Evolutionary conservation across 1,140 invertebrate genomes (phyloP), one percentile per base, ranked within the genome.

Genomic region (Drosophila tani): DNA sequence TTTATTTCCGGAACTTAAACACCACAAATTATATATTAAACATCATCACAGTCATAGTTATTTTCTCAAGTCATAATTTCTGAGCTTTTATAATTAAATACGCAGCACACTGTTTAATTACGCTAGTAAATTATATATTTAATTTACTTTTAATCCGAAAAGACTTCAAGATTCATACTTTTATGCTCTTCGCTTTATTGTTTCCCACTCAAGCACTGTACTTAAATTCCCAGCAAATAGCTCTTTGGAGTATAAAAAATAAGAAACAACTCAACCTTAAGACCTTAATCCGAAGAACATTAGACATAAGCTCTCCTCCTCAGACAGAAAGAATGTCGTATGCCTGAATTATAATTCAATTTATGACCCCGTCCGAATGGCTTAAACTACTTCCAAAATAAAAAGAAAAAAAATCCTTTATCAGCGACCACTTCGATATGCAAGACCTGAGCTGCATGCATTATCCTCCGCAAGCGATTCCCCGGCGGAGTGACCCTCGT

Each of bases 341-440:
- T 71, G 69, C 53, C 49, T 47, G 63, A 68, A 56, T 69, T 78
- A 60, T 78, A 77, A 78, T 78, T 78, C 75, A 77, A 78, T 78
- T 78, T 68, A 78, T 50, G 74, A 56, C 51, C 64, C 51, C 32
- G 29, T 58, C 56, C 69, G 12, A 53, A 49, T 75, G 62, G 46
- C 41, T 45, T 66, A 50, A 75, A 65, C 59, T 63, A 74, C 62
- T 76, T 76, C 56, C 50, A 46, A 55, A 55, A 15, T 29, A 9
- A 50, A 8, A 35, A 9, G 7, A 32, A 51, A 27, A 49, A 55
- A 40, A 69, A 60, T 69, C 50, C 75, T 78, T 78, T 78, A 78
- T 62, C 75, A 60, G 67, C 67, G 46, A 40, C 67, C 67, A 73
- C 69, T 73, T 73, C 68, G 67, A 73, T 73, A 74, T 74, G 70